Evolutionary conservation across 2,113 vertebrate species (phyloP).

Genomic region (Melanostigma gelatinosum): DNA sequence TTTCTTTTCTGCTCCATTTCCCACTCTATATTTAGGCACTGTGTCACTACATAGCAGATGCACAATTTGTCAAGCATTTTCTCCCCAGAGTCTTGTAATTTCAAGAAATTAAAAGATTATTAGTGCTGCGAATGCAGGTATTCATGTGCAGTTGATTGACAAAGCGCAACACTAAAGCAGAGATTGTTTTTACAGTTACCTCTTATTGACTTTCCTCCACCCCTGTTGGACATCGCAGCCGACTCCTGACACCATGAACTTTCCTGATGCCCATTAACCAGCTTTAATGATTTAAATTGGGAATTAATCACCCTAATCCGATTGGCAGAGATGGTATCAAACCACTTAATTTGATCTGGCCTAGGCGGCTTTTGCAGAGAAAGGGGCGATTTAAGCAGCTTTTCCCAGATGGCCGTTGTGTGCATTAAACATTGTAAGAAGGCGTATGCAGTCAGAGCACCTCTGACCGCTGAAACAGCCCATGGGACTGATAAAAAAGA

Average conservation of each 20-base stretch:
- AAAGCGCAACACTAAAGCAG: background rate
- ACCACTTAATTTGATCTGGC: slow-evolving; percentile 80
- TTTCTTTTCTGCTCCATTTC: slow-evolving; percentile 79
- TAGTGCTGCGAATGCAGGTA: slow-evolving; percentile 36
- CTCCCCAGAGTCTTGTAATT: slow-evolving; percentile 36
- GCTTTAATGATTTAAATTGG: slow-evolving; percentile 77
- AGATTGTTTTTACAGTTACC: slow-evolving; percentile 25
- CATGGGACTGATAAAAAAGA: slow-evolving; percentile 15
- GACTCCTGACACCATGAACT: slow-evolving; percentile 64
- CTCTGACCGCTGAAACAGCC: slow-evolving; percentile 31
- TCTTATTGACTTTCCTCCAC: slow-evolving; percentile 39
- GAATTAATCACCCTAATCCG: slow-evolving; percentile 79
- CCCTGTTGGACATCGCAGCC: slow-evolving; percentile 47
- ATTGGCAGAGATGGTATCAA: slow-evolving; percentile 78
- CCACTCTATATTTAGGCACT: slow-evolving; percentile 77
- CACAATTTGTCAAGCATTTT: slow-evolving; percentile 62
- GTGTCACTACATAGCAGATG: slow-evolving; percentile 68
- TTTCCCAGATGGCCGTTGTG: slow-evolving; percentile 61
- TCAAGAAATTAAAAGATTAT: slow-evolving; percentile 44
- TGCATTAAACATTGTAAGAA: slow-evolving; percentile 52
- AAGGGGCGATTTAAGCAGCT: slow-evolving; percentile 66
- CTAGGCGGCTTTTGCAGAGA: slow-evolving; percentile 63
- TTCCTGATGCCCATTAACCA: slow-evolving; percentile 71
- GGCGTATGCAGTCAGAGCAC: slow-evolving; percentile 20
- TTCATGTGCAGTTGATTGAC: slow-evolving; percentile 3